These are phyloP conservation scores for Ovis aries DNA, from an alignment of 2,113 vertebrate genomes.

Conservation along the genomic window DNA sequence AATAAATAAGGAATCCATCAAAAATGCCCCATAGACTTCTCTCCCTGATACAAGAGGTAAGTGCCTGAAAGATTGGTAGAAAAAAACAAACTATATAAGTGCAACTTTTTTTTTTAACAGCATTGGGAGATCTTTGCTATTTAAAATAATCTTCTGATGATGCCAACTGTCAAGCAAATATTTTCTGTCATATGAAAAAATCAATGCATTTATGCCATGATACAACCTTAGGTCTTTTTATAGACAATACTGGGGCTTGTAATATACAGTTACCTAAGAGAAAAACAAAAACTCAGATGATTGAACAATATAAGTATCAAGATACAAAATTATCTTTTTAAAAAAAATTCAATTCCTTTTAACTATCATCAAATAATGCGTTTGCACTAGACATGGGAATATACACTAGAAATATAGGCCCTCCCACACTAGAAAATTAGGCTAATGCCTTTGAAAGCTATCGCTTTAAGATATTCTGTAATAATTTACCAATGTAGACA, in stretches of 20 bases:
- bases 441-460: background rate
- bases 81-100: background rate
- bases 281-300: background rate
- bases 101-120: background rate
- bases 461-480: background rate
- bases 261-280: background rate
- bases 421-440: background rate
- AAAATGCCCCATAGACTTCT: background rate
- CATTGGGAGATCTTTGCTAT: background rate
- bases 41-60: background rate
- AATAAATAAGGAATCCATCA: conserved; percentile 67
- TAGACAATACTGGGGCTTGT: background rate
- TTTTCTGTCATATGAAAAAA: background rate
- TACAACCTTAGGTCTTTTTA: background rate
- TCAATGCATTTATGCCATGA: background rate
- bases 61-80: background rate
- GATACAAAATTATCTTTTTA: background rate
- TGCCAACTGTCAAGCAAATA: background rate
- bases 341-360: background rate
- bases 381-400: background rate
- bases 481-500: background rate
- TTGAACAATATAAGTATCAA: background rate
- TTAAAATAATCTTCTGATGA: conserved; percentile 25
- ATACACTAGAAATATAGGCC: background rate
- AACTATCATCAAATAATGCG: background rate